Base-by-base conservation (phyloP, 2,797 vertebrate species). In the Xiphophorus birchmanni region DNA sequence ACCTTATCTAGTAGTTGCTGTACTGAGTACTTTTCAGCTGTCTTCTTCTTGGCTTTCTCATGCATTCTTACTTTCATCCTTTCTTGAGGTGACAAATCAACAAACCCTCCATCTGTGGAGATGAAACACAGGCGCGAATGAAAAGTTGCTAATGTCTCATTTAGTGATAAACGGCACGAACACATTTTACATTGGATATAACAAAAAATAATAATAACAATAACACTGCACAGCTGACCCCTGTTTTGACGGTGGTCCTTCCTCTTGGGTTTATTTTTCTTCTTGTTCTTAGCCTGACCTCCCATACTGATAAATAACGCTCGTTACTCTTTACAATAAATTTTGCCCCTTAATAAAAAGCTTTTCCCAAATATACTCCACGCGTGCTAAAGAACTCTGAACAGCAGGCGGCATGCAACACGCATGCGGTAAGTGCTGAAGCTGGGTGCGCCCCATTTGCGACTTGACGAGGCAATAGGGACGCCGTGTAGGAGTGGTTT, bases 1-100 rank as follows among this genome's bases (percentile, higher is more conserved):
- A 96, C 96, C 96, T 97, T 97, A 86, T 96, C 95, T 72, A 97
- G 79, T 3, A 97, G 91, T 74, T 97, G 96, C 7, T 92, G 78
- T 4, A 94, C 91, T 8, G 95, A 92, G 86, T 96, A 97, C 84
- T 95, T 97, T 84, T 95, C 93, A 71, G 96, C 92, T 1, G 96
- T 95, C 87, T 96, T 97, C 91, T 96, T 97, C 91, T 95, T 97
- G 60, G 95, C 95, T 87, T 94, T 96, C 77, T 96, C 93, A 2
- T 96, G 95, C 94, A 96, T 96, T 85, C 92, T 96, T 37, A 94
- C 78, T 93, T 95, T 96, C 94, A 96, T 94, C 84, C 95, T 94
- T 60, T 97, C 96, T 81, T 96, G 94, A 26, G 94, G 91, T 47
- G 95, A 84, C 83, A 96, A 86, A 63, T 69, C 86, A 79, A 91